These are phyloP conservation scores for Ooceraea biroi DNA, from an alignment of 1,140 invertebrate genomes.

Conservation along the genomic window DNA sequence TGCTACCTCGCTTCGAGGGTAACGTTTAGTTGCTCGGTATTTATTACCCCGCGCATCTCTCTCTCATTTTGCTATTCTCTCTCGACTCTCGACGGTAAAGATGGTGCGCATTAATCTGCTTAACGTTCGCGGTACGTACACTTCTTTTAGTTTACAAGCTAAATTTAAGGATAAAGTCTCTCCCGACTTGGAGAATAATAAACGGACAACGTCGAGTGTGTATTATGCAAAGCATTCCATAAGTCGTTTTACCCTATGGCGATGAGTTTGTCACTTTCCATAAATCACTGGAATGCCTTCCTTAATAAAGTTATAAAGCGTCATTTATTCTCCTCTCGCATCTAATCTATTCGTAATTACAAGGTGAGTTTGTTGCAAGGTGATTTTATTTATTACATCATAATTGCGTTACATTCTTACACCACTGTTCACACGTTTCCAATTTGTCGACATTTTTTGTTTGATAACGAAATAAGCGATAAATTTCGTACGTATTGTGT, in stretches of 20 bases:
- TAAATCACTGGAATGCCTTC: constrained; percentile 22
- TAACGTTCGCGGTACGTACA: constrained; percentile 15
- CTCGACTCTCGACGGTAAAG: constrained; percentile 42
- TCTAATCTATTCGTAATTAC: constrained; percentile 1
- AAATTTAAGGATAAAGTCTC: constrained; percentile 36
- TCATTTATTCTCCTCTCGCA: background rate
- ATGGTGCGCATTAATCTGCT: constrained; percentile 49
- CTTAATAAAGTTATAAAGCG: constrained; percentile 3
- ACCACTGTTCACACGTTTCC: too few species aligned
- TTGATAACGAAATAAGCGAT: too few species aligned
- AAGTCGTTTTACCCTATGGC: background rate
- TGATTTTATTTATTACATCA: background rate
- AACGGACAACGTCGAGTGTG: constrained; percentile 17
- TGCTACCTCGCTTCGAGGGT: constrained; percentile 3
- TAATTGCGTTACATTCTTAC: background rate
- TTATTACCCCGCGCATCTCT: constrained; percentile 22
- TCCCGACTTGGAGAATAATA: background rate
- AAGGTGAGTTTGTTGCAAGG: background rate
- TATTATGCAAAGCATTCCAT: constrained; percentile 42
- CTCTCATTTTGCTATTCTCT: constrained; percentile 31
- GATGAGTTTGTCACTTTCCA: constrained; percentile 29
- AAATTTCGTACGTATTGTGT: too few species aligned
- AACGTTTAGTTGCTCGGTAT: constrained; percentile 45
- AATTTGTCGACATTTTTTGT: too few species aligned
- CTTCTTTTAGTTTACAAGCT: constrained; percentile 39